Percentiles rank a stretch among this genome's conserved stretches.
These are phyloP conservation scores for Orchesella cincta DNA, from an alignment of 1,140 invertebrate genomes.

Conservation along the genomic window DNA sequence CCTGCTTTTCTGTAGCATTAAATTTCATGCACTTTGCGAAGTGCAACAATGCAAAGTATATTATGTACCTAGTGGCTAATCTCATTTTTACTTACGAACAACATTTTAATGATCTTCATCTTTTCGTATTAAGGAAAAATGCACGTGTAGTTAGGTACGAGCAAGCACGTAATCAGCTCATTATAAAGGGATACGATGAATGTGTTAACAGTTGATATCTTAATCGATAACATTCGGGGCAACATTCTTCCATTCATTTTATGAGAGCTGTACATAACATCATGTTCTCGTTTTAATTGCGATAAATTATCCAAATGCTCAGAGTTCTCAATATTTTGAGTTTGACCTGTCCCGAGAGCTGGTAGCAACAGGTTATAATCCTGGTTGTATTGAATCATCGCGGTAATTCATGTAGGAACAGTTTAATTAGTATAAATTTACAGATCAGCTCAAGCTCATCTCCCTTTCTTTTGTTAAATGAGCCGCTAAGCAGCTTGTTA, in stretches of 20 bases:
- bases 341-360: too few relatives aligned
- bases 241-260: too few relatives aligned
- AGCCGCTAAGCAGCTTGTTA: background rate
- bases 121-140: background rate
- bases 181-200: background rate
- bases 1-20: background rate
- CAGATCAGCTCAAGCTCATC: background rate
- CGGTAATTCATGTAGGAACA: background rate
- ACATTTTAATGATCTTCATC: background rate
- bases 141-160: background rate
- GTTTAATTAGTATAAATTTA: constrained; percentile 24
- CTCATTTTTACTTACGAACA: background rate
- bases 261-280: too few relatives aligned
- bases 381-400: background rate
- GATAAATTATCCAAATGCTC: too few relatives aligned
- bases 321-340: too few relatives aligned
- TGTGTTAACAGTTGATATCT: background rate
- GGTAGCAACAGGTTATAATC: background rate
- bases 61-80: too few relatives aligned
- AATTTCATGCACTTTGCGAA: too few relatives aligned
- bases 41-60: too few relatives aligned
- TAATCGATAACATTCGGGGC: background rate
- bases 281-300: too few relatives aligned
- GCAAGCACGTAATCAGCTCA: background rate
- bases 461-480: background rate